These are phyloP conservation scores for Rhea americana DNA, from an alignment of 2,113 vertebrate genomes.

Conservation along the genomic window DNA sequence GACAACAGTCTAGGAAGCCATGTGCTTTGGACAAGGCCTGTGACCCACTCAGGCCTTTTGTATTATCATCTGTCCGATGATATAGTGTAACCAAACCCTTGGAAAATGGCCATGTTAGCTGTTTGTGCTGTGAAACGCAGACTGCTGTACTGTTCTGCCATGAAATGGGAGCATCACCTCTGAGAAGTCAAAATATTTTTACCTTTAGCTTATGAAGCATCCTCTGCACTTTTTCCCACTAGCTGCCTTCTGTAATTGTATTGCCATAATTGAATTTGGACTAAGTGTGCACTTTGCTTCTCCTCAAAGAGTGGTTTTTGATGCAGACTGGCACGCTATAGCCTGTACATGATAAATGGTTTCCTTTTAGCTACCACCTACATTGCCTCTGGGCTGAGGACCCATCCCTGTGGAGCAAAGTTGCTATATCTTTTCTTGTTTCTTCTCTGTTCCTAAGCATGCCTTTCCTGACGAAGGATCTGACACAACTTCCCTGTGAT, in stretches of 20 bases:
- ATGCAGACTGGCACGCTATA: not conserved
- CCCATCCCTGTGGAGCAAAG: no score
- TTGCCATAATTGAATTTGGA: not conserved
- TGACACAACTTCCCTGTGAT: not conserved
- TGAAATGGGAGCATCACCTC: not conserved
- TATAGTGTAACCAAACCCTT: not conserved
- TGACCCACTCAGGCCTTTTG: not conserved
- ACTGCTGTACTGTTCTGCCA: not conserved
- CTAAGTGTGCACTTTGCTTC: not conserved
- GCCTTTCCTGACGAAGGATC: not conserved
- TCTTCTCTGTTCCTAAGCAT: not conserved
- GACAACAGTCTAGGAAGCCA: not conserved
- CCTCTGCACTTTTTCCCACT: not conserved
- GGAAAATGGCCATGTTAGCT: not conserved
- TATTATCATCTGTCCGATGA: not conserved
- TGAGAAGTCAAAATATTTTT: not conserved
- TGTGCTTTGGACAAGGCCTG: not conserved
- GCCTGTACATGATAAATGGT: not conserved
- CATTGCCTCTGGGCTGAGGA: not conserved
- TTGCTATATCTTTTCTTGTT: not conserved
- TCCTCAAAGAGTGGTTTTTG: not conserved
- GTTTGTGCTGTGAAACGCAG: not conserved
- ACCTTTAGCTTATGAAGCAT: not conserved
- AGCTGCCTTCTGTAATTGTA: not conserved
- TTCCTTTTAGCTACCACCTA: not conserved